These are phyloP conservation scores for Thelaira solivaga DNA, from an alignment of 2,888 invertebrate genomes.

Conservation along the genomic window DNA sequence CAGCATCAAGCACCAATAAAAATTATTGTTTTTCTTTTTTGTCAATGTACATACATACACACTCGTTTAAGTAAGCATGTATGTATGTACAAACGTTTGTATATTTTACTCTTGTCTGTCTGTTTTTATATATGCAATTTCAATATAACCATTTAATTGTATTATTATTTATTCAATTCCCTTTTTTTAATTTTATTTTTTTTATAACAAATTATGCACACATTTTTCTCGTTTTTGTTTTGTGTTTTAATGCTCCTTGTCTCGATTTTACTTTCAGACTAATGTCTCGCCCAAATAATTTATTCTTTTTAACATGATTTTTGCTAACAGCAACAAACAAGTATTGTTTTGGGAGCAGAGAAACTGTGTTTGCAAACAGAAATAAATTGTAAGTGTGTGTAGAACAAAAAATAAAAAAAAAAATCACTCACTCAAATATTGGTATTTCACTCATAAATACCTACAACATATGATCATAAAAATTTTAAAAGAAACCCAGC, in stretches of 20 bases:
- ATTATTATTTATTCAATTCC: neutral
- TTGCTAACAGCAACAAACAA: constrained; percentile 30
- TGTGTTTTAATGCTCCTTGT: constrained; percentile 9
- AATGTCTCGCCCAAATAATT: constrained; percentile 33
- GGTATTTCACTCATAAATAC: constrained; percentile 22
- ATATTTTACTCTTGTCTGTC: no score
- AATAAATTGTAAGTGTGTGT: no score
- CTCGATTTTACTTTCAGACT: constrained; percentile 20
- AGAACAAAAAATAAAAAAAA: constrained; percentile 9
- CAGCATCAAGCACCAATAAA: neutral
- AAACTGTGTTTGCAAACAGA: neutral
- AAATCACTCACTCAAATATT: constrained; percentile 42
- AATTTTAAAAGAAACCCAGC: constrained; percentile 4
- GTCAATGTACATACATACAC: no score
- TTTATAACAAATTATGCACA: neutral
- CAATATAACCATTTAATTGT: neutral
- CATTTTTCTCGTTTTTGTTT: neutral
- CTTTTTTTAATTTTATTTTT: neutral
- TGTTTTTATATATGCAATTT: neutral
- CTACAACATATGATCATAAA: constrained; percentile 16
- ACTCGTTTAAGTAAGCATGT: no score
- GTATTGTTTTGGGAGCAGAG: constrained; percentile 33
- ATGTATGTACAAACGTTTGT: no score
- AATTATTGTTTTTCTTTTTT: neutral
- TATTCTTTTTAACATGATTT: constrained; percentile 42